Conservation (phyloP, 1,140 invertebrate genomes). For the Neodiprion virginianus region DNA sequence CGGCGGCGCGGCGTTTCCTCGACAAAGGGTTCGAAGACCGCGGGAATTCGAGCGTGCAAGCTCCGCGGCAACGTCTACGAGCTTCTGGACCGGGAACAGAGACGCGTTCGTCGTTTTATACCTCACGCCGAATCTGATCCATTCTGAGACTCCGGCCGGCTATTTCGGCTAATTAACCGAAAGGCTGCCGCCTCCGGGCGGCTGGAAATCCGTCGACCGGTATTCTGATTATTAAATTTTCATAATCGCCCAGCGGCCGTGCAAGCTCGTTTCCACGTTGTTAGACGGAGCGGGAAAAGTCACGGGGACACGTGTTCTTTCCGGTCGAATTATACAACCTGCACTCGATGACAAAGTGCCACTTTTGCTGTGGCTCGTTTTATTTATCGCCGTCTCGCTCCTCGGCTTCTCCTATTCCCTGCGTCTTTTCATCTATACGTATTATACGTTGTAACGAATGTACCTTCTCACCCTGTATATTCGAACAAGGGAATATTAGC, state of each 20-base stretch:
- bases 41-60: neutral
- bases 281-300: neutral
- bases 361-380: neutral
- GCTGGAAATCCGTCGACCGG: no score
- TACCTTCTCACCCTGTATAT: neutral
- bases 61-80: no score
- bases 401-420: neutral
- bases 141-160: no score
- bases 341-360: neutral
- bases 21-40: neutral
- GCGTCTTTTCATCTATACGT: neutral
- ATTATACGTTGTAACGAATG: neutral
- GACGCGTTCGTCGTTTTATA: no score
- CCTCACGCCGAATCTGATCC: no score
- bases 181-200: no score
- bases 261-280: neutral
- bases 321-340: neutral
- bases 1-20: neutral
- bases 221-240: neutral
- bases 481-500: no score
- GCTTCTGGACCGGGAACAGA: no score
- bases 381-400: neutral
- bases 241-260: neutral
- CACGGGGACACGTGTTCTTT: slow-evolving; percentile 1
- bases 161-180: no score